Evolutionary conservation across 2,888 invertebrate genomes (phyloP).

Genomic region (Notodonta dromedarius): DNA sequence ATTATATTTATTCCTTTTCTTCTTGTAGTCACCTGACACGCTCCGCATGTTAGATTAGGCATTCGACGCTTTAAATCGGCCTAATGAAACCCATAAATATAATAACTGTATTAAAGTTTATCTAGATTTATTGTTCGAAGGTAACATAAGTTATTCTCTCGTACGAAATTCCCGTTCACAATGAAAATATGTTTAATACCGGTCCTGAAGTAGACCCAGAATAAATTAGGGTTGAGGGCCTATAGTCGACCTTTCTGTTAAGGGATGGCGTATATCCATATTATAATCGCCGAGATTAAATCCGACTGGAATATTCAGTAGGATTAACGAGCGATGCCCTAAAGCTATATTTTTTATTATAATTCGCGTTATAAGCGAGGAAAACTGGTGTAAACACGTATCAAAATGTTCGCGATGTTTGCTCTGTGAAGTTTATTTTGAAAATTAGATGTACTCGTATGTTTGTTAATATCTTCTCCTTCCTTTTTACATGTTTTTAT

Average conservation of each 20-base stretch:
- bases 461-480: conserved; percentile 11
- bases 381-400: conserved; percentile 22
- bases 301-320: conserved; percentile 48
- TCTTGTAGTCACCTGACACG: too few relatives aligned
- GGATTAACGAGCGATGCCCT: conserved; percentile 39
- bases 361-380: conserved; percentile 25
- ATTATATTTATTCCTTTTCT: too few relatives aligned
- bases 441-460: conserved; percentile 6
- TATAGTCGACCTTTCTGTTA: conserved; percentile 39
- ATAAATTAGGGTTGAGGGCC: conserved; percentile 44
- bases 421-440: conserved; percentile 6
- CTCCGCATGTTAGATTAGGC: neutral
- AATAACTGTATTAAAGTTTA: neutral
- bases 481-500: too few relatives aligned
- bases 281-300: conserved; percentile 53
- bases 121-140: conserved; percentile 13
- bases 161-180: conserved; percentile 27
- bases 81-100: conserved; percentile 2
- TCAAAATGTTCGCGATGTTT: conserved; percentile 13
- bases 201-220: conserved; percentile 29
- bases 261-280: conserved; percentile 43
- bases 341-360: conserved; percentile 42
- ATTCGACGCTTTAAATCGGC: neutral
- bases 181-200: conserved; percentile 41
- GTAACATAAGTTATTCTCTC: conserved; percentile 27